Evolutionary conservation across 2,113 vertebrate genomes (phyloP), one percentile per base, ranked within the genome.

Genomic region (Phylloscopus trochilus): DNA sequence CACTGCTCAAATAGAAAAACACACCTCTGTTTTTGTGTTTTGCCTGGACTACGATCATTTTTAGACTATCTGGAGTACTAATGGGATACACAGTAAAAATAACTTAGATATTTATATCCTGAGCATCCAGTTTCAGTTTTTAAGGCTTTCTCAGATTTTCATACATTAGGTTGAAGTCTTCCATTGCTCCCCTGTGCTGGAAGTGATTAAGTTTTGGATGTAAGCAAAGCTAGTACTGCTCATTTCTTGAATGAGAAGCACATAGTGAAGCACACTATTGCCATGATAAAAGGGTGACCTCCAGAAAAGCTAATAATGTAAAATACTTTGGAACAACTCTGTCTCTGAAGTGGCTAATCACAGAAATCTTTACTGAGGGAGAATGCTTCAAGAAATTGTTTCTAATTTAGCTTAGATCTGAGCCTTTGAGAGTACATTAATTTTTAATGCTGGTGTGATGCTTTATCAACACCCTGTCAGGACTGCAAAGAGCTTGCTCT

Each of bases 101-200:
- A 87, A 81, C 64, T 44, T 35, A 24, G 69, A 33, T 89, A 90
- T 92, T 90, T 93, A 92, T 83, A 93, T 75, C 66, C 56, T 33
- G n/a, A 84, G 26, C 56, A 92, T 59, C 87, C 56, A 37, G 58
- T 59, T 92, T 76, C 87, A 76, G 63, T 35, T 95, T 96, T 95
- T 60, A 87, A 55, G 62, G 51, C 55, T 77, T 94, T 69, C 78
- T 92, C 78, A 55, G 64, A 63, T 89, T 78, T 91, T 91, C 63
- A 24, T 8, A 0, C 35, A 15, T 76, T 72, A 73, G 49, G 73
- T 73, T 89, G 69, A 66, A 51, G 46, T 41, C 68, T 89, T 89
- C 49, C 26, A 22, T 78, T 41, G 7, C 69, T 67, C 67, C 37
- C 69, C 56, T 67, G 23, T 55, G 52, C 44, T 91, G 55, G 51